Evolutionary conservation across 2,888 invertebrate species (phyloP), one percentile per base, ranked within the genome.

Genomic region (Thymelicus sylvestris): DNA sequence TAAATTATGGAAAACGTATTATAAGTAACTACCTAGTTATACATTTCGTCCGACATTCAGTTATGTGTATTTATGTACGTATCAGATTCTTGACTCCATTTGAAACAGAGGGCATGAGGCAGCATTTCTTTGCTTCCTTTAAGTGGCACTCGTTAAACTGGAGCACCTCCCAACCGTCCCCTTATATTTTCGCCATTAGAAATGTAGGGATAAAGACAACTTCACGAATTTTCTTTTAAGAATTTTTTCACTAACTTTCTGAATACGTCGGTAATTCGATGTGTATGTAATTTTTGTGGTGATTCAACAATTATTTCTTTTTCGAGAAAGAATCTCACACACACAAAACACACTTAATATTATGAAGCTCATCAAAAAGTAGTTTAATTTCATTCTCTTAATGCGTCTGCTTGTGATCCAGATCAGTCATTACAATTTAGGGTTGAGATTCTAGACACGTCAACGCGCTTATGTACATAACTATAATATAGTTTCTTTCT

Each of bases 91-190:
- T 63, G 57, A 63, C 44, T 69, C 55, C 63, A 64, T 68, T 64
- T 64, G 57, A 64, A 64, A 59, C 48, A 62, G 55, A 68, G 57
- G 55, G 63, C 44, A 44, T 63, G 63, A 69, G 68, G 52, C 63
- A 69, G 63, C 63, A 57, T 64, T 69, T 63, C 57, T 69, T 68
- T 67, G 63, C 63, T 47, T 63, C 63, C 57, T 63, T 62, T 63
- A 74, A 75, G 74, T 71, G 75, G 67, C 71, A 69, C 72, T 75
- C 68, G 74, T 75, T 69, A 73, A 74, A 72, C 48, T 73, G 63
- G 61, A 75, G 72, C 65, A 65, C 66, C 66, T 68, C 69, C 44
- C 62, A 66, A 74, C 63, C 72, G 44, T 44, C 44, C 39, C 59
- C 61, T 63, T 66, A 67, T 62, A 67, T 73, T 71, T 67, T 72